Conservation (phyloP, 2,888 invertebrate genomes). For the Autographa gamma region DNA sequence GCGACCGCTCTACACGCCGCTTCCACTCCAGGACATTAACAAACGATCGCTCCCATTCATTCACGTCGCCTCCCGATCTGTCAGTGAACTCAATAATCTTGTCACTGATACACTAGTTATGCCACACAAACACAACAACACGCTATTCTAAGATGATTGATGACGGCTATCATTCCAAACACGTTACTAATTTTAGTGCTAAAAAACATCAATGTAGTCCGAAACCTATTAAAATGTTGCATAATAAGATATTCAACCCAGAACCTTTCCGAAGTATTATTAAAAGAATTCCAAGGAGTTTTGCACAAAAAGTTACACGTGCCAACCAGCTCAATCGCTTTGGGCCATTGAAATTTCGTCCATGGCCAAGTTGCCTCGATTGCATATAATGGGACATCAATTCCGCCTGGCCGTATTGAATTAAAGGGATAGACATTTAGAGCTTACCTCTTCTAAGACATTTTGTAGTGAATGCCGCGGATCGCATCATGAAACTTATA, state of each 20-base stretch:
- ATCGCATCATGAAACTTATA: slow-evolving; percentile 35
- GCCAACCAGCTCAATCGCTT: slow-evolving; percentile 81
- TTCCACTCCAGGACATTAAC: slow-evolving; percentile 60
- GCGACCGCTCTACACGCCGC: slow-evolving; percentile 69
- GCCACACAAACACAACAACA: slow-evolving; percentile 61
- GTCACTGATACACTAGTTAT: slow-evolving; percentile 52
- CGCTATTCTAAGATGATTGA: slow-evolving; percentile 65
- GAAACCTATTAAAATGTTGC: slow-evolving; percentile 79
- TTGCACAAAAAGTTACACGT: slow-evolving; percentile 88
- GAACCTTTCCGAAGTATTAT: slow-evolving; percentile 74
- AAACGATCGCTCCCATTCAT: slow-evolving; percentile 60
- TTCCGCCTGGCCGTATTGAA: slow-evolving; percentile 71
- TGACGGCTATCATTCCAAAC: slow-evolving; percentile 63
- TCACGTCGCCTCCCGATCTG: slow-evolving; percentile 54
- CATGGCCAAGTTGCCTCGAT: slow-evolving; percentile 75
- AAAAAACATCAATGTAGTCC: slow-evolving; percentile 65
- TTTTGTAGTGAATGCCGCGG: slow-evolving; percentile 30
- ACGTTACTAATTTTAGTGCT: slow-evolving; percentile 65
- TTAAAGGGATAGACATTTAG: slow-evolving; percentile 64
- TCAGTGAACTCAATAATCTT: slow-evolving; percentile 35
- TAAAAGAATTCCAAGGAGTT: slow-evolving; percentile 83
- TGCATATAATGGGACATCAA: slow-evolving; percentile 84
- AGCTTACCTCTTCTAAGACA: slow-evolving; percentile 47
- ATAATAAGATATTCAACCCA: slow-evolving; percentile 85
- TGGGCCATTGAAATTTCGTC: slow-evolving; percentile 86